Conservation (phyloP, 2,888 invertebrate species). For the Dolichopus griseipennis region DNA sequence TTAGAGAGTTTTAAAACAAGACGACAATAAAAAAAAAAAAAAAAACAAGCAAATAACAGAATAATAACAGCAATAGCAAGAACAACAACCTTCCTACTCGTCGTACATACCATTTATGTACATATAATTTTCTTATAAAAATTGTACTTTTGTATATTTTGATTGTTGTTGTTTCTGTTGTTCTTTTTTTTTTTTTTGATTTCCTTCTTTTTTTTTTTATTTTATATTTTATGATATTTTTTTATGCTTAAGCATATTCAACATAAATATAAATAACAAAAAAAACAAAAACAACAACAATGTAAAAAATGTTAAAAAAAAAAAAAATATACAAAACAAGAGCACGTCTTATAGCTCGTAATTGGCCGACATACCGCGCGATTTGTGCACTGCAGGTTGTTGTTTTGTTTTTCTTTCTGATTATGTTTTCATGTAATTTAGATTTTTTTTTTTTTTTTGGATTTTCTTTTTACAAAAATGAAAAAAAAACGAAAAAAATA, state of each 20-base stretch:
- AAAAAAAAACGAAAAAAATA: no score
- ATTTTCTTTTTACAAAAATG: background rate
- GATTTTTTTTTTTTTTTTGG: no score
- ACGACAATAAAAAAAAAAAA: background rate
- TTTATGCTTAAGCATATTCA: conserved; percentile 1
- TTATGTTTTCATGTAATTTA: background rate
- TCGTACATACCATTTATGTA: background rate
- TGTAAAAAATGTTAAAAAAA: no score
- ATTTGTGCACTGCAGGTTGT: background rate
- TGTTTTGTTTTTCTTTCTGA: background rate
- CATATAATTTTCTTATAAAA: background rate
- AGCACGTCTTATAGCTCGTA: conserved; percentile 6
- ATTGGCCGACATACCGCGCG: conserved; percentile 6
- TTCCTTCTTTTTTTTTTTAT: background rate
- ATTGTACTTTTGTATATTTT: background rate
- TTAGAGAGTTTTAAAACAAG: conserved; percentile 2
- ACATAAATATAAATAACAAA: background rate
- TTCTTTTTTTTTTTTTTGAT: background rate
- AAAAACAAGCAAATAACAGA: background rate
- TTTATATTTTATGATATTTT: background rate
- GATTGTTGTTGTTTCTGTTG: no score
- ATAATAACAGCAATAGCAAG: background rate
- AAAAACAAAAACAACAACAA: background rate
- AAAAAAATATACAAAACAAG: background rate
- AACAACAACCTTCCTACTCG: background rate